These are phyloP conservation scores for Poeciliopsis paucimaculata DNA, from an alignment of 2,797 vertebrate species.

Conservation along the genomic window DNA sequence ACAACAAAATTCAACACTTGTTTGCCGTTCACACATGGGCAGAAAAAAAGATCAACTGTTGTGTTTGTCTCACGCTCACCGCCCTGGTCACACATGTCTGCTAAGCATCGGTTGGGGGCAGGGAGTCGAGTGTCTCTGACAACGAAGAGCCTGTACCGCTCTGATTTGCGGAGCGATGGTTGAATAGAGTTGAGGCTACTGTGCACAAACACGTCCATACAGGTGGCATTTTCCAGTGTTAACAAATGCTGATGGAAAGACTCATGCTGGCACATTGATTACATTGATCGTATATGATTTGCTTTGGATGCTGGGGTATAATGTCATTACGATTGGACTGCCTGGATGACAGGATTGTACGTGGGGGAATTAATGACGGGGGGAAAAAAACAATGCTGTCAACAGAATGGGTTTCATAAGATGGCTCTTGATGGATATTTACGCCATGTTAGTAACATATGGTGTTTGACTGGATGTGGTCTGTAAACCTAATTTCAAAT, in stretches of 20 bases:
- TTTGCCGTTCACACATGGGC: constrained; percentile 1
- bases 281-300: constrained; percentile 73
- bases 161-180: constrained; percentile 31
- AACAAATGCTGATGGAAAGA: constrained; percentile 69
- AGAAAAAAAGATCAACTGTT: constrained; percentile 44
- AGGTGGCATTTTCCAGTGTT: constrained; percentile 60
- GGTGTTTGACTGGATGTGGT: constrained; percentile 49
- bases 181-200: constrained; percentile 23
- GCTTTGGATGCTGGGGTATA: constrained; percentile 67
- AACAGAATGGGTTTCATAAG: constrained; percentile 62
- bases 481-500: constrained; percentile 56
- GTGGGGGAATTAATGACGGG: constrained; percentile 61
- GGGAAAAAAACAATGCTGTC: constrained; percentile 55
- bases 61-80: constrained; percentile 29
- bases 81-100: constrained; percentile 9
- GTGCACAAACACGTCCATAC: constrained; percentile 16
- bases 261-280: constrained; percentile 73
- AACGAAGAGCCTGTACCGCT: constrained; percentile 28
- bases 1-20: constrained; percentile 7
- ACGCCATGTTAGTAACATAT: constrained; percentile 56
- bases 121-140: constrained; percentile 27
- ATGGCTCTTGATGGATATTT: constrained; percentile 66
- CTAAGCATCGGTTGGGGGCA: constrained; percentile 8
- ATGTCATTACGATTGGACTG: constrained; percentile 70
- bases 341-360: constrained; percentile 66